A percentile compares a stretch with the other conserved stretches of the same genome.
Conservation (phyloP, 2,888 invertebrate genomes). For the Noctua comes region DNA sequence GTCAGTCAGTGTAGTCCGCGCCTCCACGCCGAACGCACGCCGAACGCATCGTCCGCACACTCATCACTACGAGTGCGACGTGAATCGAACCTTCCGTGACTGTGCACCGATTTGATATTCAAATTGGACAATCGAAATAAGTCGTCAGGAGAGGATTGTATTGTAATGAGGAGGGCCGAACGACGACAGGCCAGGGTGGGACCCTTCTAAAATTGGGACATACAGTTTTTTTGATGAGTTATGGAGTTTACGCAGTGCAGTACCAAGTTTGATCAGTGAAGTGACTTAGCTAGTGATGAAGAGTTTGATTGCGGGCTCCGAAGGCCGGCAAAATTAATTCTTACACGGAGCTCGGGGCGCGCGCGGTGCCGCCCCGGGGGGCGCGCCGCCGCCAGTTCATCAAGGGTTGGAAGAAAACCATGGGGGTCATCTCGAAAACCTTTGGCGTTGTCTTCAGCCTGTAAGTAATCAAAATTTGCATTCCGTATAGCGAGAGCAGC, state of each 20-base stretch:
- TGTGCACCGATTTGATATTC: constrained; percentile 78
- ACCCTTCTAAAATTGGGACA: constrained; percentile 64
- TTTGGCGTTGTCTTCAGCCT: constrained; percentile 95
- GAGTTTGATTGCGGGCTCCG: constrained; percentile 69
- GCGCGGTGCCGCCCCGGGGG: constrained; percentile 86
- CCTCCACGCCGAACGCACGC: constrained; percentile 77
- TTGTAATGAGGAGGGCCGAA: constrained; percentile 76
- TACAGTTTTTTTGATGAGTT: constrained; percentile 66
- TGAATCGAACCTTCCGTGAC: constrained; percentile 75
- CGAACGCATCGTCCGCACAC: constrained; percentile 74
- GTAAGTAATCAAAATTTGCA: constrained; percentile 89
- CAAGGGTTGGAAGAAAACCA: constrained; percentile 90
- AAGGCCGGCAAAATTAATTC: constrained; percentile 87
- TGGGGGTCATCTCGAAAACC: constrained; percentile 95
- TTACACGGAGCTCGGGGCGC: constrained; percentile 84
- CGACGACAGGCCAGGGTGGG: constrained; percentile 63
- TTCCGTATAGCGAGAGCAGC: background rate
- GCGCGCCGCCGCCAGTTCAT: constrained; percentile 89
- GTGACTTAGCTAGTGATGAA: constrained; percentile 81
- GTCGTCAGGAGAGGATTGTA: constrained; percentile 78
- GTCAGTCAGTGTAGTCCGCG: constrained; percentile 78
- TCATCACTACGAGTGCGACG: constrained; percentile 67
- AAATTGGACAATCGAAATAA: constrained; percentile 80
- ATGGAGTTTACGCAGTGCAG: constrained; percentile 77
- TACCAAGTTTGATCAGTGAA: constrained; percentile 76